These are phyloP conservation scores for Mellilla xanthometata DNA, from an alignment of 2,888 invertebrate genomes.

Conservation along the genomic window DNA sequence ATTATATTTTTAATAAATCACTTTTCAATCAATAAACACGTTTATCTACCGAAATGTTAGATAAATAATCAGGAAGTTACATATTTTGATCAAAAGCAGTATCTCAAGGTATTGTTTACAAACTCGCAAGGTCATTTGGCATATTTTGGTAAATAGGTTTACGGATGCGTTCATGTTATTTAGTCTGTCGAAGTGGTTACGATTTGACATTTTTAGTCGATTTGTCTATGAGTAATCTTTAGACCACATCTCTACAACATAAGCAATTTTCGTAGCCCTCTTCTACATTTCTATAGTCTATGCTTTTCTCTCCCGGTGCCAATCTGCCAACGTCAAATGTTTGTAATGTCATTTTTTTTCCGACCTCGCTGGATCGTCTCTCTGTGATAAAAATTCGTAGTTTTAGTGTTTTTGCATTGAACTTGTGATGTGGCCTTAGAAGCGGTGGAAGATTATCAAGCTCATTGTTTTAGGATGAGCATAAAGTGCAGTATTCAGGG, in stretches of 20 bases:
- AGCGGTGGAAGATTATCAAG: constrained; percentile 47
- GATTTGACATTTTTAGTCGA: neutral
- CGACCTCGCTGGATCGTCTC: constrained; percentile 55
- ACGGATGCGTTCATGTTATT: constrained; percentile 37
- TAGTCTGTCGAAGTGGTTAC: constrained; percentile 37
- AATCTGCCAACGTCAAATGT: constrained; percentile 35
- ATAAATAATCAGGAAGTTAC: constrained; percentile 80
- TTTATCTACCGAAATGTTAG: constrained; percentile 49
- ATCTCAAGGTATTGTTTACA: constrained; percentile 87
- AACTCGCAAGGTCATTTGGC: constrained; percentile 89
- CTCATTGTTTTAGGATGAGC: constrained; percentile 69
- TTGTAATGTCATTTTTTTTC: constrained; percentile 42
- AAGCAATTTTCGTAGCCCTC: constrained; percentile 15
- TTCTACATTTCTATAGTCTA: neutral
- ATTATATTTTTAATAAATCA: constrained; percentile 40
- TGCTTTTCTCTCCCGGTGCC: neutral
- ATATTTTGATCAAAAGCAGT: constrained; percentile 67
- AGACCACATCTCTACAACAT: constrained; percentile 32
- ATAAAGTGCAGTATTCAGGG: constrained; percentile 58
- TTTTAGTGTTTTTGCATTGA: constrained; percentile 58
- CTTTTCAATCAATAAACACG: constrained; percentile 32
- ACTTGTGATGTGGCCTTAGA: constrained; percentile 68
- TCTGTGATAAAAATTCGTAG: constrained; percentile 66
- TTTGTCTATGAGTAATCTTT: neutral
- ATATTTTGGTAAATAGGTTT: constrained; percentile 64